These are phyloP conservation scores for Epinephelus lanceolatus DNA, from an alignment of 2,113 vertebrate genomes.

Conservation along the genomic window DNA sequence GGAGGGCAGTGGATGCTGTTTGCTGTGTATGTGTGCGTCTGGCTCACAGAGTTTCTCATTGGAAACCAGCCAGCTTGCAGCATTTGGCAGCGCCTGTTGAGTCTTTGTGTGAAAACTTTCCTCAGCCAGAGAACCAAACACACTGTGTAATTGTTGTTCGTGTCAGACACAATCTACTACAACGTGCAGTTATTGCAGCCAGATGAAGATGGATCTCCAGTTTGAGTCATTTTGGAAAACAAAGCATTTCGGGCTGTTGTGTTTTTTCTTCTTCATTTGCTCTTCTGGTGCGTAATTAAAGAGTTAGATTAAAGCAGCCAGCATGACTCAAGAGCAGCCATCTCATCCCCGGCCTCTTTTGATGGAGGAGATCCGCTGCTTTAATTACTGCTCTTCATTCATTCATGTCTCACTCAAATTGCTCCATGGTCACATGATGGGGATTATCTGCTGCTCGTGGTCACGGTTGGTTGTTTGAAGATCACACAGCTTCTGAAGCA, in stretches of 20 bases:
- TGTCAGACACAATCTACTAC: conserved; percentile 63
- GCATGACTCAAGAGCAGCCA: conserved; percentile 71
- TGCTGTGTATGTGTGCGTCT: conserved; percentile 56
- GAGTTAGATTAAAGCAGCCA: conserved; percentile 70
- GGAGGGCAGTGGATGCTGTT: conserved; percentile 50
- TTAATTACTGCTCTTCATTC: conserved; percentile 73
- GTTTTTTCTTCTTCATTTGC: conserved; percentile 39
- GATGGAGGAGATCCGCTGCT: conserved; percentile 63
- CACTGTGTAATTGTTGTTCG: conserved; percentile 72
- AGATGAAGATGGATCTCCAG: conserved; percentile 65
- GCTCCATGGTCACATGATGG: conserved; percentile 71
- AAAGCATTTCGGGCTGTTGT: conserved; percentile 48
- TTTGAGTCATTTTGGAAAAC: conserved; percentile 62
- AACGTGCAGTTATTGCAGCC: conserved; percentile 54
- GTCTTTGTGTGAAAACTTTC: conserved; percentile 78
- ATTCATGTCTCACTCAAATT: conserved; percentile 69
- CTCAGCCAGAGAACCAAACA: conserved; percentile 66
- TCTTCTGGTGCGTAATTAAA: conserved; percentile 73
- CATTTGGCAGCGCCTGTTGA: conserved; percentile 72
- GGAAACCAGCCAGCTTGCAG: conserved; percentile 77
- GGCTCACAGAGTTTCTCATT: conserved; percentile 59
- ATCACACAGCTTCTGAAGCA: conserved; percentile 63
- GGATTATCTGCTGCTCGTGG: conserved; percentile 68
- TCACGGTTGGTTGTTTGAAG: conserved; percentile 70
- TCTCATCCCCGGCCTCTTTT: conserved; percentile 71